Evolutionary conservation across 1,140 invertebrate genomes (phyloP).

Genomic region (Stenopsyche tienmushanensis): DNA sequence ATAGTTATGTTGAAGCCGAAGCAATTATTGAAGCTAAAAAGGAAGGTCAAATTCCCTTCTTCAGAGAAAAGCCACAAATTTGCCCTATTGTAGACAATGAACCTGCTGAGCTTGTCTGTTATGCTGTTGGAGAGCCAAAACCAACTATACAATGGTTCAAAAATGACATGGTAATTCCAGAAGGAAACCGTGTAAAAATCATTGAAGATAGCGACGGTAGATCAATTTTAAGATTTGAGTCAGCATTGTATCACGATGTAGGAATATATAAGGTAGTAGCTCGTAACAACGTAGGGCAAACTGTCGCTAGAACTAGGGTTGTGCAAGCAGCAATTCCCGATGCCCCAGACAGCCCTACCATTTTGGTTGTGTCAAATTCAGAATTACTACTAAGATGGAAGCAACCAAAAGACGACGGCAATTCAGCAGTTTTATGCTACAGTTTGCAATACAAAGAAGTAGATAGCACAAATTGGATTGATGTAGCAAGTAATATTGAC

Average conservation of each 20-base stretch:
- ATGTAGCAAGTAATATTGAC: conserved; percentile 83
- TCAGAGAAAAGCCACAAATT: conserved; percentile 77
- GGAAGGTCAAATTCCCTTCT: conserved; percentile 76
- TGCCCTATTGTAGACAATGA: conserved; percentile 78
- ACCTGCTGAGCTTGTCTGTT: conserved; percentile 76
- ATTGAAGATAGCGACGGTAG: conserved; percentile 73
- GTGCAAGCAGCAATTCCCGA: conserved; percentile 73
- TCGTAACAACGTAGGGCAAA: conserved; percentile 80
- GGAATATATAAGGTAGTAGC: conserved; percentile 96
- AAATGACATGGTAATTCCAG: conserved; percentile 83
- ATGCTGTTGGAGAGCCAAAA: conserved; percentile 85
- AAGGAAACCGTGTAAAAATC: conserved; percentile 76
- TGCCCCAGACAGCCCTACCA: conserved; percentile 83
- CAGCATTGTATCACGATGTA: conserved; percentile 75
- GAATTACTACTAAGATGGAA: conserved; percentile 89
- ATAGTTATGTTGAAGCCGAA: conserved; percentile 81
- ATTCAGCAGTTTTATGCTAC: conserved; percentile 82
- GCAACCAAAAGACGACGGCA: conserved; percentile 80
- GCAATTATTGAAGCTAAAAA: conserved; percentile 78
- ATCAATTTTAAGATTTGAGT: conserved; percentile 74
- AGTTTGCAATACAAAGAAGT: conserved; percentile 76
- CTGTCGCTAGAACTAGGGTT: conserved; percentile 71
- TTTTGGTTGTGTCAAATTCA: conserved; percentile 77
- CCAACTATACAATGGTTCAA: conserved; percentile 95
- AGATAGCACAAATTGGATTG: conserved; percentile 82